A percentile compares a stretch with the other conserved stretches of the same genome.
These are phyloP conservation scores for Hypomecis atomaria DNA, from an alignment of 2,888 invertebrate genomes.

Conservation along the genomic window DNA sequence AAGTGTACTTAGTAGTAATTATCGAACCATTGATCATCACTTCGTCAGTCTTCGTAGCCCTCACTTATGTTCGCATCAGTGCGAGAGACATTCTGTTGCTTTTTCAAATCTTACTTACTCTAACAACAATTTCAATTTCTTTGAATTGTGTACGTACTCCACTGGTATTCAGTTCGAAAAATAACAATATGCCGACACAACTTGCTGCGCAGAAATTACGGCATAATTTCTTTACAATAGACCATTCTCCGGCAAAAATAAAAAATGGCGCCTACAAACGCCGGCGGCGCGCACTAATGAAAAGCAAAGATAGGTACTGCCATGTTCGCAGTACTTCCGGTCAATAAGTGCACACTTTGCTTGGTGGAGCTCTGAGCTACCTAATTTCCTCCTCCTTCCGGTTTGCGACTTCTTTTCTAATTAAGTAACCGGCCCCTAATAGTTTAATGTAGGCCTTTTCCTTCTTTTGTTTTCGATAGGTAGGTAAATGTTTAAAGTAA, in stretches of 20 bases:
- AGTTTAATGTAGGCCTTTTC: slow-evolving; percentile 45
- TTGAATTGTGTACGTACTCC: no score
- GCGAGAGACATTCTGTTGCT: no score
- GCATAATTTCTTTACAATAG: slow-evolving; percentile 30
- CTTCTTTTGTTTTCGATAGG: slow-evolving; percentile 19
- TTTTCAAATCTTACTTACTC: no score
- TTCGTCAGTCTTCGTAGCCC: no score
- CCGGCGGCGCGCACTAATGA: slow-evolving; percentile 50
- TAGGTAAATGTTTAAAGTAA: neutral
- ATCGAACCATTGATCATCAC: no score
- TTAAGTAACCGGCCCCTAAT: slow-evolving; percentile 52
- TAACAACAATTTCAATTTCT: no score
- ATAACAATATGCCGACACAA: neutral
- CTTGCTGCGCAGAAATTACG: slow-evolving; percentile 4
- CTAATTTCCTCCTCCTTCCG: slow-evolving; percentile 60
- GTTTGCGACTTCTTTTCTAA: slow-evolving; percentile 53
- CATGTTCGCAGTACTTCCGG: slow-evolving; percentile 53
- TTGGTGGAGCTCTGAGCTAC: slow-evolving; percentile 51
- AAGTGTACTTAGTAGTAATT: no score
- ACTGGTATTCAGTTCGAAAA: no score
- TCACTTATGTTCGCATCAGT: no score
- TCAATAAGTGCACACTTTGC: slow-evolving; percentile 55
- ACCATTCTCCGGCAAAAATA: slow-evolving; percentile 31
- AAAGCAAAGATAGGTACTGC: slow-evolving; percentile 59
- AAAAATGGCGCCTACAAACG: slow-evolving; percentile 36